Base-by-base conservation (phyloP, 1,140 invertebrate genomes). In the Drosophila carrolli region DNA sequence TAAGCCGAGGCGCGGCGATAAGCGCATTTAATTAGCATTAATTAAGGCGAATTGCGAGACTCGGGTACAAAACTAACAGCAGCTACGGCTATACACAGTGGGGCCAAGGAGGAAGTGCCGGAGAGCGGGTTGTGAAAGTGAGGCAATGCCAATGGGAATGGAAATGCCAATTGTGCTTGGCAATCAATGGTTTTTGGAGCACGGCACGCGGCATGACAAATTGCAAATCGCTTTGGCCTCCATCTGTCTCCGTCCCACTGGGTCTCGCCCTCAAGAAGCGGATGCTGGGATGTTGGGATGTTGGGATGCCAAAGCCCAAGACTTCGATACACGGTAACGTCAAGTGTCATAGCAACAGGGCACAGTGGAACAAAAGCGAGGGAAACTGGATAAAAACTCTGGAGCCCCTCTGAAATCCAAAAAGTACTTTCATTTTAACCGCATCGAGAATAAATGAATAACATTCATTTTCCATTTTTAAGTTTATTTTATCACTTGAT, bases 21-120 rank as follows among this genome's bases (percentile, higher is more conserved):
- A 81, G 67, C 78, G 80, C 75, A 82, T 82, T 82, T 82, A 82
- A 82, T 82, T 82, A 82, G 75, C 80, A 82, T 82, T 82, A 82
- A 82, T 82, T 82, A 82, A 78, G 53, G 48, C 78, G 59, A 78
- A 78, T 78, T 61, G 65, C 75, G 74, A 78, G 65, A 58, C 68
- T 50, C 51, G 66, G 67, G 51, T 43, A 40, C 67, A 48, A 71
- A 72, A 72, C 75, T 70, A 71, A 59, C 66, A 55, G 41, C 51
- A 29, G 29, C 74, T 58, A 55, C 72, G 11, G 60, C 68, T 66
- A 51, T 62, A 62, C 38, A 65, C 62, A 46, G 41, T 2, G 53
- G 40, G 14, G 29, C 35, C 41, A 13, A 38, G 48, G 19, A 23
- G 23, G 32, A 40, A 40, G 37, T 35, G 4, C 19, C 38, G 27